Conservation (phyloP, 2,113 vertebrate genomes). For the Zootoca vivipara region DNA sequence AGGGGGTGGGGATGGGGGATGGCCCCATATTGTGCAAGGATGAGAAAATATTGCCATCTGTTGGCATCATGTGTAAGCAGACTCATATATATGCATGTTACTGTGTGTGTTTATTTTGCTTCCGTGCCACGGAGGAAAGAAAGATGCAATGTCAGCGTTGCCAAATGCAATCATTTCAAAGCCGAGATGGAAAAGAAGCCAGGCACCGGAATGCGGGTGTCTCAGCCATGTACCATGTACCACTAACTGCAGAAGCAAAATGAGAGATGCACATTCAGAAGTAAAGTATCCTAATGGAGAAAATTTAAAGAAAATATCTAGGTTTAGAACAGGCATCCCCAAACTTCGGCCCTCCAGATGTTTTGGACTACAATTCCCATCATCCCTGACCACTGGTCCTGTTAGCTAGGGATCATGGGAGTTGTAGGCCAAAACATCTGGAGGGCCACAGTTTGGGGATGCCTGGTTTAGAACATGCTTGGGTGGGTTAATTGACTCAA, state of each 20-base stretch:
- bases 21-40: slow-evolving; percentile 29
- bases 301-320: neutral
- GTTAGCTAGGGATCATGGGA: no score
- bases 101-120: neutral
- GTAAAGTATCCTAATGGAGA: neutral
- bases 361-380: no score
- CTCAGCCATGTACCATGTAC: neutral
- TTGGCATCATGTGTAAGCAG: slow-evolving; percentile 72
- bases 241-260: neutral
- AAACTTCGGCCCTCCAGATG: no score
- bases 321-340: neutral
- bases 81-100: neutral
- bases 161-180: neutral
- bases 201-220: neutral
- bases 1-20: slow-evolving; percentile 3
- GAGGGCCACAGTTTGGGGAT: no score
- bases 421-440: no score
- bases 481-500: neutral
- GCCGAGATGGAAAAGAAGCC: neutral
- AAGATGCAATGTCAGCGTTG: neutral
- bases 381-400: no score
- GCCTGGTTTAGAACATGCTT: neutral
- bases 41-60: slow-evolving; percentile 81
- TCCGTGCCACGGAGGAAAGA: slow-evolving; percentile 29
- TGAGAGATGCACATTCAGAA: neutral